Conservation (phyloP, 92 coral and sea anemone species). For the Muricea muricata region DNA sequence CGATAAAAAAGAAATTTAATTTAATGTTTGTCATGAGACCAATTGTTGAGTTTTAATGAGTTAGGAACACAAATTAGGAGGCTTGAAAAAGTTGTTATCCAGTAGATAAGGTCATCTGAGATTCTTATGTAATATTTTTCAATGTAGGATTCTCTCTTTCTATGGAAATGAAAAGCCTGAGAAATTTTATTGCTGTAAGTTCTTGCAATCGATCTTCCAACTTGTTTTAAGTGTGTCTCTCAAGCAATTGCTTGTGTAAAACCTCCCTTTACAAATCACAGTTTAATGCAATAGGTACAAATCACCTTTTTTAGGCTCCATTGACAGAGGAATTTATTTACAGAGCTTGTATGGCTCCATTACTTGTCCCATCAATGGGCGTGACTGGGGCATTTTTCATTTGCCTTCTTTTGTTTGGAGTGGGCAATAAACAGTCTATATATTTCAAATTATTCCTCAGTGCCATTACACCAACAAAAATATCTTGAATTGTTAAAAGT, state of each 20-base stretch:
- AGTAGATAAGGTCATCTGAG: no score
- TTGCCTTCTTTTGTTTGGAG: conserved; percentile 98
- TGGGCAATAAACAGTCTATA: conserved; percentile 55
- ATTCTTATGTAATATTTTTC: not conserved
- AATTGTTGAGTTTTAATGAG: no score
- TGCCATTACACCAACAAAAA: no score
- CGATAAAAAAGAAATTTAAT: no score
- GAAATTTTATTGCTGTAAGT: conserved; percentile 94
- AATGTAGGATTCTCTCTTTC: not conserved
- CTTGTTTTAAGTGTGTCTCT: no score
- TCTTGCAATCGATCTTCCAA: no score
- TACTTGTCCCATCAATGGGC: conserved; percentile 85
- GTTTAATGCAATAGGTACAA: not conserved
- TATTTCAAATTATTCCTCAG: not conserved
- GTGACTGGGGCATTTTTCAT: conserved; percentile 71
- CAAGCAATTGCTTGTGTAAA: not conserved
- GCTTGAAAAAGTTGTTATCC: no score
- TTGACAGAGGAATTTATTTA: conserved; percentile 96
- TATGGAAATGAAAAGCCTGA: conserved; percentile 69
- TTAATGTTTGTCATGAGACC: no score
- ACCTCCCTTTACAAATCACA: no score
- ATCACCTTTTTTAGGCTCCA: conserved; percentile 77
- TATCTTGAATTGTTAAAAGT: conserved; percentile 39
- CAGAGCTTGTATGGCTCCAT: conserved; percentile 92
- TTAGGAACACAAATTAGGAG: no score